A percentile compares a stretch with the other conserved stretches of the same genome.
These are phyloP conservation scores for Parnassius smintheus DNA, from an alignment of 2,888 invertebrate species.

Conservation along the genomic window DNA sequence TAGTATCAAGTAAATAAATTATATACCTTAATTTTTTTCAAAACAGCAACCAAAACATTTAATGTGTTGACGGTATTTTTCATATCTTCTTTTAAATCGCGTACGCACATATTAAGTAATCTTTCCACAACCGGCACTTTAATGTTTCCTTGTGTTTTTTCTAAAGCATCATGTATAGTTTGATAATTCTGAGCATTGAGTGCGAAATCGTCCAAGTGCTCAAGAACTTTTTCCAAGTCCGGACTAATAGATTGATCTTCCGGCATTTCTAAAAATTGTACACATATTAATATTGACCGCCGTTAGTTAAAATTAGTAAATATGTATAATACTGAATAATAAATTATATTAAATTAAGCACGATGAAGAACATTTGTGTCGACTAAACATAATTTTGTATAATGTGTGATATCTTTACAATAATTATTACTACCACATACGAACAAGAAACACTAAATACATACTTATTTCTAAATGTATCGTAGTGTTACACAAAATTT, in stretches of 20 bases:
- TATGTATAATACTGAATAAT: background rate
- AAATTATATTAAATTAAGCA: slow-evolving; percentile 1
- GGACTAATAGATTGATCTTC: slow-evolving; percentile 35
- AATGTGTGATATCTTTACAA: background rate
- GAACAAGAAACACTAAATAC: slow-evolving; percentile 7
- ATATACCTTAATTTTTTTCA: slow-evolving; percentile 54
- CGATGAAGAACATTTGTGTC: background rate
- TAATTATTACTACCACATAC: background rate
- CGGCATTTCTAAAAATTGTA: slow-evolving; percentile 48
- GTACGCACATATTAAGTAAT: slow-evolving; percentile 48
- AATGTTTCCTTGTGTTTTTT: slow-evolving; percentile 36
- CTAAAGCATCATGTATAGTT: slow-evolving; percentile 41
- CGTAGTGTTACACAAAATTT: background rate
- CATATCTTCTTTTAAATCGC: slow-evolving; percentile 49
- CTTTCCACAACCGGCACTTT: slow-evolving; percentile 39
- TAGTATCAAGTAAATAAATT: background rate
- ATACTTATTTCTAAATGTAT: slow-evolving; percentile 16
- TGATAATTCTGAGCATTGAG: slow-evolving; percentile 43
- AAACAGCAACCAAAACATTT: slow-evolving; percentile 44
- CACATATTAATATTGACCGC: background rate
- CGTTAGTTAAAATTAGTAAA: background rate
- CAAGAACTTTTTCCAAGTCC: slow-evolving; percentile 41
- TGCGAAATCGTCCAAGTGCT: slow-evolving; percentile 44
- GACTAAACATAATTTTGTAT: slow-evolving; percentile 2
- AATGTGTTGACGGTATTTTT: slow-evolving; percentile 45